Conservation (phyloP, 2,888 invertebrate species). For the Slavum lentiscoides region DNA sequence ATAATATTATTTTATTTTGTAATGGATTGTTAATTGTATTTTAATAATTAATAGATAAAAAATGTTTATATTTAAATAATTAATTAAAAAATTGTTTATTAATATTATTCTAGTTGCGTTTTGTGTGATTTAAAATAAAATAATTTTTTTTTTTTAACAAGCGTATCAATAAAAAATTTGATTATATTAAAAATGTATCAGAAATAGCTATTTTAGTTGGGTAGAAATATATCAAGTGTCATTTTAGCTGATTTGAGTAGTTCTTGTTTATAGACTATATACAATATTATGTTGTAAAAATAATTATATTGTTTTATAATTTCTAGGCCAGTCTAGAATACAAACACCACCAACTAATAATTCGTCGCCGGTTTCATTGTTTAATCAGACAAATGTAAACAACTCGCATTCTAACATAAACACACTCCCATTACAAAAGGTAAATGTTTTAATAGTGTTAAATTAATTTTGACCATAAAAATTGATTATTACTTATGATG, state of each 20-base stretch:
- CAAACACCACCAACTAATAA: slow-evolving; percentile 29
- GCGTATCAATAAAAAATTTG: neutral
- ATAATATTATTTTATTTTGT: too few species aligned
- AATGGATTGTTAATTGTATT: too few species aligned
- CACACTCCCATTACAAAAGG: slow-evolving; percentile 37
- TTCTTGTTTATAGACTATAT: neutral
- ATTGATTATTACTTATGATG: neutral
- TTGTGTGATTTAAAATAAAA: too few species aligned
- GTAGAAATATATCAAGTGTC: neutral
- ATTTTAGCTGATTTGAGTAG: neutral
- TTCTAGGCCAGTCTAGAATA: slow-evolving; percentile 21
- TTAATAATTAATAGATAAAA: too few species aligned
- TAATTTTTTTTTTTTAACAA: too few species aligned
- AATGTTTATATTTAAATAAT: too few species aligned
- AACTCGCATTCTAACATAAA: slow-evolving; percentile 28
- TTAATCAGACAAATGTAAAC: slow-evolving; percentile 31
- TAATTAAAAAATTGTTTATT: too few species aligned
- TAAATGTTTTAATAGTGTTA: neutral
- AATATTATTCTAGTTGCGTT: too few species aligned
- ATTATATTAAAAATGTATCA: neutral
- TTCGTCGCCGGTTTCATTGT: slow-evolving; percentile 17
- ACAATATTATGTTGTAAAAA: neutral
- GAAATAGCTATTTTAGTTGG: too few species aligned
- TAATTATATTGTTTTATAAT: neutral
- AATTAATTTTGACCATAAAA: neutral